A percentile compares a stretch with the other conserved stretches of the same genome.
These are phyloP conservation scores for Heliopora coerulea DNA, from an alignment of 92 coral and sea anemone species.

Conservation along the genomic window DNA sequence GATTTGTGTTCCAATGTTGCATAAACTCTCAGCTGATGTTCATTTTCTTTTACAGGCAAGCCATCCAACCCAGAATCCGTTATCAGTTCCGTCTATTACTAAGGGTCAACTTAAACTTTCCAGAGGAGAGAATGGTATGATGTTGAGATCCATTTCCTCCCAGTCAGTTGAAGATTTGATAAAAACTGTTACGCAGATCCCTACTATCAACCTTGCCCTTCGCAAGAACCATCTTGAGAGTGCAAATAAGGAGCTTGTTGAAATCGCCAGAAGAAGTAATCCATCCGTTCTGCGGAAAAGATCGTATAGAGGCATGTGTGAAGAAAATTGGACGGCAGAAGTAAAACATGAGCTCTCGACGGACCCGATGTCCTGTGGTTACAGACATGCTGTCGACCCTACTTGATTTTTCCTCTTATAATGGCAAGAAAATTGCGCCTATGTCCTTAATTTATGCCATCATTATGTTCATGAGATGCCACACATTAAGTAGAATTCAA, in stretches of 20 bases:
- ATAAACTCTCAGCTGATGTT: too few species aligned
- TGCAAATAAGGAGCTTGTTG: not conserved
- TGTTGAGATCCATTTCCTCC: too few species aligned
- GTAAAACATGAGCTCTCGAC: constrained; percentile 1
- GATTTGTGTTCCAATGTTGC: too few species aligned
- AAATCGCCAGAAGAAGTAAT: constrained; percentile 14
- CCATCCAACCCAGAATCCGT: too few species aligned
- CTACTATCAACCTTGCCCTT: too few species aligned
- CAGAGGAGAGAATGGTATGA: too few species aligned
- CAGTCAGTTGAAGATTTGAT: too few species aligned
- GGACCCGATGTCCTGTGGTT: constrained; percentile 16
- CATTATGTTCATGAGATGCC: constrained; percentile 19
- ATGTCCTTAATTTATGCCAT: constrained; percentile 31
- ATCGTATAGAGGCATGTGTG: constrained; percentile 11
- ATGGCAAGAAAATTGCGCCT: constrained; percentile 6
- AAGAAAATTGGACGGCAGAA: constrained; percentile 10
- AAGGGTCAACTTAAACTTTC: too few species aligned
- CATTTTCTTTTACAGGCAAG: too few species aligned
- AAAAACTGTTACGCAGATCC: too few species aligned
- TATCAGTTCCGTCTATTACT: too few species aligned
- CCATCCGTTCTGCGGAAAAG: constrained; percentile 23
- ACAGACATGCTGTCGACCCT: constrained; percentile 2
- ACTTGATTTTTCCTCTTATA: not conserved
- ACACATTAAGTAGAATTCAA: constrained; percentile 22
- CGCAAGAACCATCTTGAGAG: too few species aligned